These are phyloP conservation scores for Chaunax sp. DNA, from an alignment of 2,797 vertebrate species.

Conservation along the genomic window DNA sequence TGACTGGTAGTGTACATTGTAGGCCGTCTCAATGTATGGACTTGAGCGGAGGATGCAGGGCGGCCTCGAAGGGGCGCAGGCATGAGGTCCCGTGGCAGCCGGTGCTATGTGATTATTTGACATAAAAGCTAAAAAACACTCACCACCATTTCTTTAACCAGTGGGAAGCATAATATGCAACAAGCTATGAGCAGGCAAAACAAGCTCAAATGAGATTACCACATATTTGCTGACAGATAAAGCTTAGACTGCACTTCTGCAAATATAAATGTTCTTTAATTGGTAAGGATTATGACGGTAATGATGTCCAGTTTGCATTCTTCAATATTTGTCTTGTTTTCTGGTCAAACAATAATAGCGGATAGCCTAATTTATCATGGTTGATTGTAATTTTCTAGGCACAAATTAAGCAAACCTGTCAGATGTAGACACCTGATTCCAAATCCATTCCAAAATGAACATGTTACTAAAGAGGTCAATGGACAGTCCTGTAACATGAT, in stretches of 20 bases:
- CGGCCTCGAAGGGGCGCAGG: constrained; percentile 84
- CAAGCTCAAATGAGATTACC: background rate
- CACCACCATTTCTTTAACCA: background rate
- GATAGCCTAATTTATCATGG: no score
- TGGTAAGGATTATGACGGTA: background rate
- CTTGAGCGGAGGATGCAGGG: constrained; percentile 50
- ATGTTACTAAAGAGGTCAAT: no score
- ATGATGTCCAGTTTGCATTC: no score
- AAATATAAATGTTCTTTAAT: background rate
- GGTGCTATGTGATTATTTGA: no score
- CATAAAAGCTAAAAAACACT: constrained; percentile 58
- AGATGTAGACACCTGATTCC: background rate
- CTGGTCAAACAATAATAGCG: no score
- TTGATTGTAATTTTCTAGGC: background rate
- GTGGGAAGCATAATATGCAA: background rate
- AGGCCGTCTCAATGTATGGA: no score
- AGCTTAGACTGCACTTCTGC: background rate
- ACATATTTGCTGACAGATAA: background rate
- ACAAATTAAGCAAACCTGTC: background rate
- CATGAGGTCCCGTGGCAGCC: constrained; percentile 86
- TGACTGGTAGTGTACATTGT: no score
- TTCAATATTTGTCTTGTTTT: no score
- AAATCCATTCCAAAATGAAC: no score
- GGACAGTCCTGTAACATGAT: no score
- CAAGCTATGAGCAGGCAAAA: background rate